These are phyloP conservation scores for Callorhinus ursinus DNA, from an alignment of 2,113 vertebrate species.

Conservation along the genomic window DNA sequence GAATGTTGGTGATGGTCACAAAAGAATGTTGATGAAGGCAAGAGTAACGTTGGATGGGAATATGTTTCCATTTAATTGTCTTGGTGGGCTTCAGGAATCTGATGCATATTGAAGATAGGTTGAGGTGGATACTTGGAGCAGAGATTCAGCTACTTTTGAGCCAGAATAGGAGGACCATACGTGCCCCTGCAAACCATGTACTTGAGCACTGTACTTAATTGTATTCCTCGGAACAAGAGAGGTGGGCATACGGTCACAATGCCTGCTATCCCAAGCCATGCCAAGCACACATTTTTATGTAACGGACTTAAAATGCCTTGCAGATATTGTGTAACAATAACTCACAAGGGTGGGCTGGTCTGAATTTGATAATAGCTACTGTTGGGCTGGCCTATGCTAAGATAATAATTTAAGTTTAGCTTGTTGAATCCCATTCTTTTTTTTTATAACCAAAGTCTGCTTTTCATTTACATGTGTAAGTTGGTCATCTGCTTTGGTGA, in stretches of 20 bases:
- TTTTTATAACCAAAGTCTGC: neutral
- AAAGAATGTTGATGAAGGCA: neutral
- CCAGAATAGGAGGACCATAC: neutral
- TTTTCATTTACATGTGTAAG: conserved; percentile 24
- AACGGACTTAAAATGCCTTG: conserved; percentile 11
- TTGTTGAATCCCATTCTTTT: neutral
- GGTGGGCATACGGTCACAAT: neutral
- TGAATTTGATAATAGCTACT: conserved; percentile 42
- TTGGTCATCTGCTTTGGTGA: neutral
- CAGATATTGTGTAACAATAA: neutral
- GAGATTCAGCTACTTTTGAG: neutral
- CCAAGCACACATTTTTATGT: conserved; percentile 5
- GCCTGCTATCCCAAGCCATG: neutral
- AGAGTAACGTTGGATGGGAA: neutral
- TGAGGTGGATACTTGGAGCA: neutral
- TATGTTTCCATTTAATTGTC: neutral
- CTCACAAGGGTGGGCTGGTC: neutral
- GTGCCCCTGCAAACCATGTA: neutral
- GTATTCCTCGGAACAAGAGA: neutral
- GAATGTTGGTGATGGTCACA: neutral
- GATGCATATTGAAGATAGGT: neutral
- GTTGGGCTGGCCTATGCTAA: neutral
- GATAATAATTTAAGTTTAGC: conserved; percentile 1
- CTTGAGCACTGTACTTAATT: neutral
- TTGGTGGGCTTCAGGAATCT: neutral